These are phyloP conservation scores for Salvelinus alpinus DNA, from an alignment of 2,113 vertebrate genomes.

Conservation along the genomic window DNA sequence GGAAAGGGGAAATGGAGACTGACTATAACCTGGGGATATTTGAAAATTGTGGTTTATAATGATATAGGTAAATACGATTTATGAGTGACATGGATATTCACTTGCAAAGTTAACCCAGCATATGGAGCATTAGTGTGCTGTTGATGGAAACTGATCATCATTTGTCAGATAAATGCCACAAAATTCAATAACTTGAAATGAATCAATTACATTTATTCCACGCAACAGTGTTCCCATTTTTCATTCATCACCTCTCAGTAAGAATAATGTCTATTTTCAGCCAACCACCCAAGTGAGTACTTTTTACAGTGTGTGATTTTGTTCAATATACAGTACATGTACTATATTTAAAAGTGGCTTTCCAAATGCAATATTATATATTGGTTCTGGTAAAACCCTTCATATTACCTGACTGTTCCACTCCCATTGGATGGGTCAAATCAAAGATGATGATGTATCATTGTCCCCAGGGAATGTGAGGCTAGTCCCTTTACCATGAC, in stretches of 20 bases:
- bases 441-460: neutral
- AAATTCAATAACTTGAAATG: neutral
- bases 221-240: neutral
- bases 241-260: neutral
- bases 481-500: neutral
- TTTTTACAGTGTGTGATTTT: too few species aligned
- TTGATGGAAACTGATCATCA: neutral
- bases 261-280: neutral
- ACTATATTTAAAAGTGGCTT: too few species aligned
- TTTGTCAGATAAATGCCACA: conserved; percentile 3
- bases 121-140: neutral
- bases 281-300: too few species aligned
- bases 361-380: too few species aligned
- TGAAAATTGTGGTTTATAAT: neutral
- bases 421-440: neutral
- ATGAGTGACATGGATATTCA: neutral
- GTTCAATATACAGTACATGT: too few species aligned
- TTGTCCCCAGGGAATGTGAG: too few species aligned
- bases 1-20: neutral
- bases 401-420: neutral
- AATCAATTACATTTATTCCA: neutral
- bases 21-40: neutral
- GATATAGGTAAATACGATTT: neutral
- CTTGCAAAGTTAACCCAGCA: neutral
- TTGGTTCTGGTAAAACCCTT: too few species aligned